These are phyloP conservation scores for Microctonus hyperodae DNA, from an alignment of 2,888 invertebrate genomes.

Conservation along the genomic window DNA sequence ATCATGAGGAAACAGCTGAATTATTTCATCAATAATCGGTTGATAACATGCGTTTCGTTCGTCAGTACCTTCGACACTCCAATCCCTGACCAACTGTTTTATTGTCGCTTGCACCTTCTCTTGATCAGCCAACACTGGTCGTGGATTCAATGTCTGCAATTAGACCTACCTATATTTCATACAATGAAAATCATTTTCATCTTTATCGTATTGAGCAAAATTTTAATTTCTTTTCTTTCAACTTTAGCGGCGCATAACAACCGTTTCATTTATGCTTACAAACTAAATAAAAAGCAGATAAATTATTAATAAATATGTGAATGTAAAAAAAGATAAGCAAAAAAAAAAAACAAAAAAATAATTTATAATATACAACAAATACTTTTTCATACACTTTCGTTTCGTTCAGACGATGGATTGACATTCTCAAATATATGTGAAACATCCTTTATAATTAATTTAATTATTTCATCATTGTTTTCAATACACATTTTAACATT, in stretches of 20 bases:
- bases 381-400: constrained; percentile 55
- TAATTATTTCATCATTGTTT: constrained; percentile 72
- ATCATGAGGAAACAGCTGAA: constrained; percentile 73
- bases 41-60: constrained; percentile 89
- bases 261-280: neutral
- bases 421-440: constrained; percentile 85
- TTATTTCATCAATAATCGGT: constrained; percentile 87
- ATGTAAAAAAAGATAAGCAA: neutral
- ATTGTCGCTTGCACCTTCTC: constrained; percentile 92
- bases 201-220: neutral
- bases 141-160: constrained; percentile 56
- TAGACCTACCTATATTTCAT: constrained; percentile 53
- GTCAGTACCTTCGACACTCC: constrained; percentile 84
- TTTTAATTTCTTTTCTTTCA: constrained; percentile 1
- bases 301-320: neutral
- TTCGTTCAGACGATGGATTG: constrained; percentile 55
- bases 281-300: neutral
- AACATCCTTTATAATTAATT: constrained; percentile 80
- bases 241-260: neutral
- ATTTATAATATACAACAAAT: constrained; percentile 18
- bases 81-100: constrained; percentile 96
- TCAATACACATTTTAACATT: constrained; percentile 81
- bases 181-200: constrained; percentile 45
- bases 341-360: neutral
- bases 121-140: constrained; percentile 64